A percentile compares a stretch with the other conserved stretches of the same genome.
Conservation (phyloP, 2,113 vertebrate species). For the Thamnophis sirtalis region DNA sequence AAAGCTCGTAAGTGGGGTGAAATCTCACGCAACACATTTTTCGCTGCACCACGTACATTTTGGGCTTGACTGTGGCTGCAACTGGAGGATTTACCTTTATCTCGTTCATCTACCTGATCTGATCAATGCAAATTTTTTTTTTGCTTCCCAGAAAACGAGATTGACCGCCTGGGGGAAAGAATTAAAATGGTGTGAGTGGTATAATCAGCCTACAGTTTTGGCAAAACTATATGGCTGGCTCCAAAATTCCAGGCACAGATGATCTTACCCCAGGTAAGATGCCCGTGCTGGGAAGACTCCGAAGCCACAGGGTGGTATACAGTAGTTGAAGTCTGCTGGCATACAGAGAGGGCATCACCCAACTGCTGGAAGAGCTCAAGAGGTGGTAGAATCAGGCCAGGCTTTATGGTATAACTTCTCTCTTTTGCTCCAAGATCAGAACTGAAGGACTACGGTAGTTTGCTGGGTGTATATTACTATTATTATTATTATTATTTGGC, state of each 20-base stretch:
- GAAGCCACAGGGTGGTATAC: background rate
- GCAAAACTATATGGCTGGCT: background rate
- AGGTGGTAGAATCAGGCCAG: background rate
- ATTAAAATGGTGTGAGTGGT: background rate
- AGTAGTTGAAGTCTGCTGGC: background rate
- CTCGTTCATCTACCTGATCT: background rate
- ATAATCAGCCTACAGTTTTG: background rate
- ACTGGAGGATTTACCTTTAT: background rate
- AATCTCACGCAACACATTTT: too few species aligned
- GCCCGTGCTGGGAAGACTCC: background rate
- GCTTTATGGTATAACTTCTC: background rate
- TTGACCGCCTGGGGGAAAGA: background rate
- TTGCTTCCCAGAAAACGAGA: background rate
- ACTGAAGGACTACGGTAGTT: background rate
- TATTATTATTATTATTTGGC: background rate
- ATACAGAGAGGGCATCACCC: constrained; percentile 16
- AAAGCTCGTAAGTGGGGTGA: background rate
- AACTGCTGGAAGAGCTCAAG: constrained; percentile 18
- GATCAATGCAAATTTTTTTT: background rate
- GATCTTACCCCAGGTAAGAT: background rate
- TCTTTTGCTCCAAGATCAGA: background rate
- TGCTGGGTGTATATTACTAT: background rate
- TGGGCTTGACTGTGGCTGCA: too few species aligned
- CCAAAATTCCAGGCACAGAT: background rate
- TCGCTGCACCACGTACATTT: too few species aligned